Evolutionary conservation across 1,140 invertebrate genomes (phyloP).

Genomic region (Triops cancriformis): DNA sequence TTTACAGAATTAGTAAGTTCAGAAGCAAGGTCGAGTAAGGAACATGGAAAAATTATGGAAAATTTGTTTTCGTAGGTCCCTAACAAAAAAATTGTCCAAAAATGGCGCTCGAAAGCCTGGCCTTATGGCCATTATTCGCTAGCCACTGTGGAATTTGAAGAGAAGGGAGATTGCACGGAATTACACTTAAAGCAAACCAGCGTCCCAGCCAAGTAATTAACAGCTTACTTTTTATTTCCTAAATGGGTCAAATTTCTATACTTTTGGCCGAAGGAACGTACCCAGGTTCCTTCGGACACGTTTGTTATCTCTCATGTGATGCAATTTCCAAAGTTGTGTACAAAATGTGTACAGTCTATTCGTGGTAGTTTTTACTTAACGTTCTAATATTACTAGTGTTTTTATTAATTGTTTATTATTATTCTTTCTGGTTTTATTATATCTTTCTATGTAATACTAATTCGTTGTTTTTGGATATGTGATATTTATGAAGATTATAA

Average conservation of each 20-base stretch:
- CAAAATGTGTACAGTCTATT: no score
- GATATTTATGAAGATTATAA: no score
- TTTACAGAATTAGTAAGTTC: slow-evolving; percentile 67
- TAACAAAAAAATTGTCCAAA: slow-evolving; percentile 76
- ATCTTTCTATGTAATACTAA: no score
- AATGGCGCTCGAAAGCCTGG: slow-evolving; percentile 93
- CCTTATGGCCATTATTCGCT: slow-evolving; percentile 82
- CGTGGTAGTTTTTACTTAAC: no score
- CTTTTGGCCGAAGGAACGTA: no score
- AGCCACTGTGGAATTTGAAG: slow-evolving; percentile 72
- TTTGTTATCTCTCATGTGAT: no score
- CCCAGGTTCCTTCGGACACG: no score
- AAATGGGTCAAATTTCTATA: not conserved
- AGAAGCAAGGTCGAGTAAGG: not conserved
- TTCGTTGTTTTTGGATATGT: no score
- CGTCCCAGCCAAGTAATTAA: slow-evolving; percentile 56
- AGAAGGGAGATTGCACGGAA: slow-evolving; percentile 75
- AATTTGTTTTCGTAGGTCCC: slow-evolving; percentile 46
- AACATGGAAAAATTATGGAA: slow-evolving; percentile 21
- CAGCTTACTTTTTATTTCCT: slow-evolving; percentile 8
- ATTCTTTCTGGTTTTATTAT: no score
- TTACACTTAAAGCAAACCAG: slow-evolving; percentile 69
- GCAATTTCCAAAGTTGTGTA: no score
- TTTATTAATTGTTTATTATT: no score
- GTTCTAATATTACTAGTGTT: no score